A percentile compares a stretch with the other conserved stretches of the same genome.
Evolutionary conservation across 1,140 invertebrate genomes (phyloP).

Genomic region (Drosophila sucinea): DNA sequence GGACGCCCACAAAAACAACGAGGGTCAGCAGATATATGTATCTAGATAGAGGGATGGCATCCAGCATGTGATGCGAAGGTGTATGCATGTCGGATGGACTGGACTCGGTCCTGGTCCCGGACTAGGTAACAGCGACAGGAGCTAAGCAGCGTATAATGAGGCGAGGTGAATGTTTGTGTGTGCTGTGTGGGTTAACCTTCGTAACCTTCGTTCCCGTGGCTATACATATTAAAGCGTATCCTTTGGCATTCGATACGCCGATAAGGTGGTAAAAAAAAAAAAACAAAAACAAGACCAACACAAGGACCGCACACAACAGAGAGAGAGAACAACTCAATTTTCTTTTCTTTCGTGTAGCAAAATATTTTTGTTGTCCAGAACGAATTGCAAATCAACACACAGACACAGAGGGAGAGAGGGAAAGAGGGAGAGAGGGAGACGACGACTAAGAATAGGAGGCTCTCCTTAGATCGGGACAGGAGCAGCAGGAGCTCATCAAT

Average conservation of each 20-base stretch:
- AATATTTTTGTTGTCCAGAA: constrained; percentile 80
- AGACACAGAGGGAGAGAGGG: constrained; percentile 30
- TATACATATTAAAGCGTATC: constrained; percentile 76
- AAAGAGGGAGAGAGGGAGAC: neutral
- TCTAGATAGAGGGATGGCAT: neutral
- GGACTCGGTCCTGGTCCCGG: too few relatives aligned
- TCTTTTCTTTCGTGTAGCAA: constrained; percentile 54
- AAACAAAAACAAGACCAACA: neutral
- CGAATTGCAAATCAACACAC: constrained; percentile 68
- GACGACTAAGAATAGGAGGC: neutral
- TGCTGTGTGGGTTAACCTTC: constrained; percentile 50
- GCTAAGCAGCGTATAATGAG: constrained; percentile 77
- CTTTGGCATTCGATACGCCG: constrained; percentile 75
- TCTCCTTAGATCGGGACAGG: constrained; percentile 67
- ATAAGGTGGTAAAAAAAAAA: constrained; percentile 50
- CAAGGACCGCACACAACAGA: constrained; percentile 52
- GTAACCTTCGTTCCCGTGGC: constrained; percentile 24
- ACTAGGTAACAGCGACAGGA: constrained; percentile 49
- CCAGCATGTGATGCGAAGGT: neutral
- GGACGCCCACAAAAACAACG: constrained; percentile 10
- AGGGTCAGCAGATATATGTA: neutral
- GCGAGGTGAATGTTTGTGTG: constrained; percentile 18
- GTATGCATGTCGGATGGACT: neutral
- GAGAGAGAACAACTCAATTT: constrained; percentile 67
- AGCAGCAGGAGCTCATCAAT: constrained; percentile 82